Conservation (phyloP, 2,888 invertebrate genomes). For the Bedellia somnulentella region DNA sequence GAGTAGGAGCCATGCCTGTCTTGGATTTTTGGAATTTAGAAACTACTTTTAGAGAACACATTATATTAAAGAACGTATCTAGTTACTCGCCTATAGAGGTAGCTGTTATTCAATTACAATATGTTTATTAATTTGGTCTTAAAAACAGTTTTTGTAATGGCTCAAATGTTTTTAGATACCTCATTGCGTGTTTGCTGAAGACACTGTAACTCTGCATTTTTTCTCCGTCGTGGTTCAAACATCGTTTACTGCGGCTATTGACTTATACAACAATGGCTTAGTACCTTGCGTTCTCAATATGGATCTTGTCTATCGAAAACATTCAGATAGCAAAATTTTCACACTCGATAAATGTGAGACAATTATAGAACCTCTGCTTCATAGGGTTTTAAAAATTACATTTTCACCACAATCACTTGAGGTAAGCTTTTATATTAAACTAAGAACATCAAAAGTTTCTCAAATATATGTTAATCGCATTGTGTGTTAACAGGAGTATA, state of each 20-base stretch:
- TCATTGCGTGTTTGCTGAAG: conserved; percentile 47
- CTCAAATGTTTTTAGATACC: conserved; percentile 37
- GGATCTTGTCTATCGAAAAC: conserved; percentile 34
- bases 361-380: conserved; percentile 40
- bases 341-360: conserved; percentile 41
- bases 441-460: too few relatives aligned
- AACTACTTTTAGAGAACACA: conserved; percentile 62
- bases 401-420: conserved; percentile 36
- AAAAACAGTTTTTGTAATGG: too few relatives aligned
- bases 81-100: conserved; percentile 51
- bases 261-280: conserved; percentile 47
- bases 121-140: too few relatives aligned
- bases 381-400: conserved; percentile 36
- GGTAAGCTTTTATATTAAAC: conserved; percentile 18
- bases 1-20: conserved; percentile 57
- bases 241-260: conserved; percentile 26
- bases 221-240: conserved; percentile 39
- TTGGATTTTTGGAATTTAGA: conserved; percentile 60
- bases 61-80: conserved; percentile 50
- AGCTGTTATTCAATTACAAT: too few relatives aligned
- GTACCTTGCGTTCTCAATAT: conserved; percentile 37
- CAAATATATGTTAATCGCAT: conserved; percentile 2
- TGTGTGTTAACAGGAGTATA: conserved; percentile 31
- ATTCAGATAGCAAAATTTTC: conserved; percentile 30
- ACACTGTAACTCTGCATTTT: conserved; percentile 41